Evolutionary conservation across 2,113 vertebrate species (phyloP), one percentile per base, ranked within the genome.

Genomic region (Gymnogyps californianus): DNA sequence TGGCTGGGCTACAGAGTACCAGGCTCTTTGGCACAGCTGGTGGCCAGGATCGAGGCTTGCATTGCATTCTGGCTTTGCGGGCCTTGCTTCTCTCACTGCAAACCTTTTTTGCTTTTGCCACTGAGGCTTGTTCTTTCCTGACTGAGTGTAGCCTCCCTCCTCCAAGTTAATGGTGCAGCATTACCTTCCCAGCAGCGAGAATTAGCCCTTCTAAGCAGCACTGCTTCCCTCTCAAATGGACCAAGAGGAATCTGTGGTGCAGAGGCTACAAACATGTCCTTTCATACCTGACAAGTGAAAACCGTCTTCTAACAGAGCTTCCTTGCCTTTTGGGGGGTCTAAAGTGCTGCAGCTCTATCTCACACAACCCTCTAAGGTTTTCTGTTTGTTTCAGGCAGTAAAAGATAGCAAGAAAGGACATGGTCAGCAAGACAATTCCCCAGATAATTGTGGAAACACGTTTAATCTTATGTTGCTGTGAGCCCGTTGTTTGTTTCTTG

Each of bases 391-490:
- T 40, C 44, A 83, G 54, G 28, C 54, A 65, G 32, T 84, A 46
- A 87, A 96, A 92, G 81, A 38, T 40, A 78, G 54, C 21, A 92
- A 94, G 82, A 78, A 87, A 86, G 40, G 42, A 55, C 76, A 69
- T 67, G 55, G 70, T 59, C 66, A 83, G 83, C 62, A 87, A 81
- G 62, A 81, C 52, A 80, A 3, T 90, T 94, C 38, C 55, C 18
- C 52, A 81, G 83, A 78, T 90, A 83, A 69, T 42, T 83, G 47
- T 86, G 59, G 38, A 91, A 97, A 87, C 47, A 11, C 76, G 31
- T 91, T 95, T 93, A 94, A 92, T 96, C 61, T 91, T 95, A 58
- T 4, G 62, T 95, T 95, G n/a, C 78, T 87, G 44, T 94, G 69
- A 97, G 49, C 14, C 75, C 3, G 0, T 79, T 94, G 52, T 86